Evolutionary conservation across 2,113 vertebrate species (phyloP), one percentile per base, ranked within the genome.

Genomic region (Hiodon tergisus): DNA sequence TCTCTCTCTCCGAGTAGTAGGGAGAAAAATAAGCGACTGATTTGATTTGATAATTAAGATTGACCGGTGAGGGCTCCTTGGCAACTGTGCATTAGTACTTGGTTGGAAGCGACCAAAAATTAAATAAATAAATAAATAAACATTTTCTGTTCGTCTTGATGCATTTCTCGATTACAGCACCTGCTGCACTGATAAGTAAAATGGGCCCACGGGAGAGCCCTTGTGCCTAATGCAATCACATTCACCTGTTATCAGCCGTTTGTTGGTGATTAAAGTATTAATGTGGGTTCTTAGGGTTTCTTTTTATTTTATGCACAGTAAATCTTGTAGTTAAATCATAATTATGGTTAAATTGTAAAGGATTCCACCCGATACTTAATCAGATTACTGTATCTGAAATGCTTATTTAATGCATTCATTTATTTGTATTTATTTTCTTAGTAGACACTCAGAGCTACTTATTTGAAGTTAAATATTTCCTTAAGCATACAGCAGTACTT

Each of bases 381-480:
- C 57, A 79, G 53, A 76, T 76, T 16, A 80, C 85, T 83, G 57
- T 55, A 63, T 77, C 31, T 79, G 53, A 31, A 78, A 48, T 81
- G 65, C 55, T 71, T 50, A 52, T 67, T 67, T 63, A 51, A 75
- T 70, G 52, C 63, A 31, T 31, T 80, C 78, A 58, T 82, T 66
- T 78, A 63, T 81, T 83, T 75, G 57, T 9, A 77, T 66, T 55
- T 75, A 80, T 14, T n/a, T 10, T 5, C 6, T 2, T 72, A 75
- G 57, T 75, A 76, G 76, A 72, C 70, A 48, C 52, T 4, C 13
- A 66, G 6, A 46, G 8, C 4, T 0, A n/a, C 14, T 14, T 11
- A 6, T 59, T 59, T 59, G n/a, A 67, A 16, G 1, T 47, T 50
- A 68, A 9, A 69, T 2, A 9, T 51, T 68, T 6, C 6, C 46